These are phyloP conservation scores for Leptinotarsa tumamoca DNA, from an alignment of 2,888 invertebrate species.

Conservation along the genomic window DNA sequence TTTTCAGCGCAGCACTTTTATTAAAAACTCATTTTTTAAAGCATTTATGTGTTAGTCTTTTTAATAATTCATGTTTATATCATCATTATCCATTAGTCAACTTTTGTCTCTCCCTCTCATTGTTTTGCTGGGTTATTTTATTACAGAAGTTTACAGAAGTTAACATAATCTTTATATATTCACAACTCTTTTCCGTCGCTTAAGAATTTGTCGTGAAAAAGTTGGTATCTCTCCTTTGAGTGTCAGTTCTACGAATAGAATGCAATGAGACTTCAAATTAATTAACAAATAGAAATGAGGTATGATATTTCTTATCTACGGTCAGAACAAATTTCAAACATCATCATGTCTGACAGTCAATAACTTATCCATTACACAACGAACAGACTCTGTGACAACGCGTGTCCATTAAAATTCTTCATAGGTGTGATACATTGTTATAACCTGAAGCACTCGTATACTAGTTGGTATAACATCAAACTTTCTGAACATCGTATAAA, in stretches of 20 bases:
- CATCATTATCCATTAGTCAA: no score
- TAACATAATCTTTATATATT: no score
- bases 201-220: no score
- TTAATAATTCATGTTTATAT: no score
- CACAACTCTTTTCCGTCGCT: no score
- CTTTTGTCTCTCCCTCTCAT: no score
- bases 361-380: slow-evolving; percentile 11
- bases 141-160: no score
- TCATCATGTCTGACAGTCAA: slow-evolving; percentile 9
- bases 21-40: no score
- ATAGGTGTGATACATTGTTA: slow-evolving; percentile 9
- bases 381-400: slow-evolving; percentile 4
- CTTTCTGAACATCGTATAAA: no score
- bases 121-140: no score
- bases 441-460: background rate
- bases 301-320: slow-evolving; percentile 1
- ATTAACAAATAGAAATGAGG: background rate
- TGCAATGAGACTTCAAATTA: background rate
- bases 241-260: background rate
- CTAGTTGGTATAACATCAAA: background rate
- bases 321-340: slow-evolving; percentile 6
- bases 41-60: no score
- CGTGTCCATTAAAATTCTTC: slow-evolving; percentile 9
- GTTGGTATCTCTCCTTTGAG: background rate
- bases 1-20: no score